phyloP scores from a whole-genome alignment of 2,888 invertebrate species.

The Meteorus colon region DNA sequence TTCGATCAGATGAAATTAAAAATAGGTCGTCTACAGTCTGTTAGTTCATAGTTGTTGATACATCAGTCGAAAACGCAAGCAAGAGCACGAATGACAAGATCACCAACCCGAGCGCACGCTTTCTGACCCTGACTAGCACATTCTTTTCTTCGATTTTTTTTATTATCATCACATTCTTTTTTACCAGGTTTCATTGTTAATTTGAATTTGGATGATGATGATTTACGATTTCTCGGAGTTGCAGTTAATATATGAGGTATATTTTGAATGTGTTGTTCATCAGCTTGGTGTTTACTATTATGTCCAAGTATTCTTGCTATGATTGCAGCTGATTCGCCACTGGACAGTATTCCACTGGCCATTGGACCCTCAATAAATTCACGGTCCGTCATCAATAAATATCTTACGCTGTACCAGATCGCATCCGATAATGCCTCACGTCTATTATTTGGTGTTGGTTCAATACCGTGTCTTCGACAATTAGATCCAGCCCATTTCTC shows the following conservation, averaged over 20 bases:
- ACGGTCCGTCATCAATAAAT: conserved; percentile 79
- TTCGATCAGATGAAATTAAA: conserved; percentile 3
- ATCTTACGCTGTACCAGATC: conserved; percentile 78
- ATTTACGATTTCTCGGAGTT: conserved; percentile 53
- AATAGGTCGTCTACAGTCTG: conserved; percentile 13
- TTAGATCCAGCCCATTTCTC: conserved; percentile 78
- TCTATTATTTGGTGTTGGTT: conserved; percentile 75
- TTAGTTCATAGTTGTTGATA: background rate
- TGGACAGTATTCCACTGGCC: conserved; percentile 75
- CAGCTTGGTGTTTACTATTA: conserved; percentile 43
- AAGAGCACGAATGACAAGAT: conserved; percentile 64
- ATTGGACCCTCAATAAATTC: conserved; percentile 78
- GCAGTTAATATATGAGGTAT: conserved; percentile 52
- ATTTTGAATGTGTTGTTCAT: conserved; percentile 40
- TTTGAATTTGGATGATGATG: conserved; percentile 38
- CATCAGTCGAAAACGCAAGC: conserved; percentile 68
- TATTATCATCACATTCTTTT: conserved; percentile 66
- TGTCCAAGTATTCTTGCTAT: conserved; percentile 63
- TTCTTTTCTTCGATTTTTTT: conserved; percentile 67
- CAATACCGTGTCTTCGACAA: conserved; percentile 75
- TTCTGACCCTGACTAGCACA: conserved; percentile 65
- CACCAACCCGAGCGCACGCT: conserved; percentile 65
- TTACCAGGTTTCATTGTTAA: conserved; percentile 62
- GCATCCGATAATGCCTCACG: conserved; percentile 74
- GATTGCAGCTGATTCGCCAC: conserved; percentile 73